Evolutionary conservation across 2,113 vertebrate genomes (phyloP).

Genomic region (Alaudala cheleensis): DNA sequence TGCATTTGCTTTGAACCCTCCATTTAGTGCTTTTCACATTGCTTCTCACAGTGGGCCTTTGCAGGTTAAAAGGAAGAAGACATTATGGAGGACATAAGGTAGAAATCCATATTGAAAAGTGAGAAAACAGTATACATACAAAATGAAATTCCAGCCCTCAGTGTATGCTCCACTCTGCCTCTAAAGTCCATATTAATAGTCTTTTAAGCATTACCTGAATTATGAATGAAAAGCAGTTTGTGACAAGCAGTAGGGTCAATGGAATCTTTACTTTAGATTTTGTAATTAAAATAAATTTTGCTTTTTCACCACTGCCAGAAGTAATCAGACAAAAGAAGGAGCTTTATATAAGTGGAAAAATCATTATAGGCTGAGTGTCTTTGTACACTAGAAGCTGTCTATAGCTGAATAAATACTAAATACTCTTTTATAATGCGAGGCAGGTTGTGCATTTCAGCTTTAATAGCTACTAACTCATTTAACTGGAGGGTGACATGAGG

Average conservation of each 20-base stretch:
- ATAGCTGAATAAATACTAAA: constrained; percentile 42
- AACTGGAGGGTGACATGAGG: constrained; percentile 44
- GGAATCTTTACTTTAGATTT: not conserved
- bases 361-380: not conserved
- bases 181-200: not conserved
- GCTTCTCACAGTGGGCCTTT: not conserved
- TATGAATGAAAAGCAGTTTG: not conserved
- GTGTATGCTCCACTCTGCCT: not conserved
- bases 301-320: not conserved
- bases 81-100: not conserved
- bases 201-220: not conserved
- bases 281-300: not conserved
- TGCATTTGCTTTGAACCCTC: not conserved
- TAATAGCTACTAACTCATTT: constrained; percentile 61
- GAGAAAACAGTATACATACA: not conserved
- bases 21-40: not conserved
- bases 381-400: not conserved
- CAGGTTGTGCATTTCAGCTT: constrained; percentile 22
- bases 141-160: not conserved
- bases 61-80: not conserved
- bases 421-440: constrained; percentile 16
- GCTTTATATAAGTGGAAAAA: not conserved
- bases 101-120: not conserved
- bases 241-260: not conserved
- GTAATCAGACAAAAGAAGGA: not conserved